These are phyloP conservation scores for Andricus grossulariae DNA, from an alignment of 1,140 invertebrate species.

Conservation along the genomic window DNA sequence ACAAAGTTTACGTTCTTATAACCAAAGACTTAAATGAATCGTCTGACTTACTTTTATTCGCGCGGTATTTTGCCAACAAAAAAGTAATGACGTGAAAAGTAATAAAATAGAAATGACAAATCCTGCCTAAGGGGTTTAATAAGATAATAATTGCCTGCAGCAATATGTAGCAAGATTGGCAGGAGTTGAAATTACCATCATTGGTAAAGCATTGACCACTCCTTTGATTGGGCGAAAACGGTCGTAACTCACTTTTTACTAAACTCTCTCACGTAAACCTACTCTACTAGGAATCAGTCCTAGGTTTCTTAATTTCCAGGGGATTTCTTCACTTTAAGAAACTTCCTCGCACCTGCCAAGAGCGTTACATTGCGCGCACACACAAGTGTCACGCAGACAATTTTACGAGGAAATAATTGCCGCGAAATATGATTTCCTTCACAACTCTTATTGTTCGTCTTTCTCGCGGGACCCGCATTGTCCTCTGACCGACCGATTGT, in stretches of 20 bases:
- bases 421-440: constrained; percentile 40
- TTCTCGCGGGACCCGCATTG: constrained; percentile 31
- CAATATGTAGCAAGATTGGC: too few species aligned
- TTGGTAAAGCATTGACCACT: too few species aligned
- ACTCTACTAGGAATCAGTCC: not conserved
- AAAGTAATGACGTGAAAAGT: too few species aligned
- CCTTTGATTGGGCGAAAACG: too few species aligned
- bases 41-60: too few species aligned
- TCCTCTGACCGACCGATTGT: constrained; percentile 32
- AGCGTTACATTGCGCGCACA: not conserved
- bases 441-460: constrained; percentile 24
- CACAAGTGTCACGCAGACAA: constrained; percentile 42
- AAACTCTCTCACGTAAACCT: not conserved
- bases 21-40: too few species aligned
- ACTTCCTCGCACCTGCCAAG: not conserved
- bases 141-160: too few species aligned
- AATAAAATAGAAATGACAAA: too few species aligned
- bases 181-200: too few species aligned
- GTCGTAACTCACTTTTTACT: too few species aligned
- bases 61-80: too few species aligned
- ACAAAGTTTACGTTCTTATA: not conserved
- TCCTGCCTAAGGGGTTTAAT: too few species aligned
- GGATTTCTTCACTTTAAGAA: not conserved
- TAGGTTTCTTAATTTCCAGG: not conserved
- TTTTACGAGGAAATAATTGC: constrained; percentile 56